phyloP scores from a whole-genome alignment of 2,888 invertebrate species.

The Andrena marginata region DNA sequence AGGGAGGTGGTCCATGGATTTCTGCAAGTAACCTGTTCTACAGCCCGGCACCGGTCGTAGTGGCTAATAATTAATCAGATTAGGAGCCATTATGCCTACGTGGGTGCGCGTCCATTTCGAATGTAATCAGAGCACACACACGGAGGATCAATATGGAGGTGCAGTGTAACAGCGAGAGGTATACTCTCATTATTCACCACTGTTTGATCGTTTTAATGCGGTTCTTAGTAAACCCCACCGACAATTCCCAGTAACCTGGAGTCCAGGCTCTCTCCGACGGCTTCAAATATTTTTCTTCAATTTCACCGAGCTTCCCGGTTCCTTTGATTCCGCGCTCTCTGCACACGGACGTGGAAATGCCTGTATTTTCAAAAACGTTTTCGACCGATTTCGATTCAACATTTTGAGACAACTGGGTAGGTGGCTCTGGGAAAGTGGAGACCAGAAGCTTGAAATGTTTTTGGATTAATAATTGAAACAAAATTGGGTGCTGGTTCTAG shows the following conservation, averaged over 20 bases:
- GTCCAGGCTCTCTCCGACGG: not conserved
- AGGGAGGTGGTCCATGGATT: constrained; percentile 40
- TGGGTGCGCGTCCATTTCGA: constrained; percentile 44
- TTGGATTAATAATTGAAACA: too few relatives aligned
- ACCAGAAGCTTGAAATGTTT: too few relatives aligned
- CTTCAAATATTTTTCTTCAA: constrained; percentile 29
- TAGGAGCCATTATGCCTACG: constrained; percentile 51
- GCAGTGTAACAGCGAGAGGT: not conserved
- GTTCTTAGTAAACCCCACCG: constrained; percentile 31
- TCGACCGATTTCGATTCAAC: not conserved
- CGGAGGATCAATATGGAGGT: constrained; percentile 46
- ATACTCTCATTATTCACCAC: constrained; percentile 31
- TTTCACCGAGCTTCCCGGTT: not conserved
- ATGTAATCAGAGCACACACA: constrained; percentile 48
- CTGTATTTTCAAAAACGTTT: not conserved
- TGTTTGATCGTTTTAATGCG: constrained; percentile 32
- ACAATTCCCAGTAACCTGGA: not conserved
- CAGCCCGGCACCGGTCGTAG: constrained; percentile 28
- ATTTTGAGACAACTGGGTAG: too few relatives aligned
- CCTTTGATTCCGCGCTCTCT: not conserved
- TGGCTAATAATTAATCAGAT: constrained; percentile 67
- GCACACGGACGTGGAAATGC: not conserved
- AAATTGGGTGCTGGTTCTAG: too few relatives aligned
- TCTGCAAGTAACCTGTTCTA: constrained; percentile 49
- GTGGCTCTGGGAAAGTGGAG: too few relatives aligned